Evolutionary conservation across 2,113 vertebrate genomes (phyloP), one percentile per base, ranked within the genome.

Genomic region (Clarias batrachus): DNA sequence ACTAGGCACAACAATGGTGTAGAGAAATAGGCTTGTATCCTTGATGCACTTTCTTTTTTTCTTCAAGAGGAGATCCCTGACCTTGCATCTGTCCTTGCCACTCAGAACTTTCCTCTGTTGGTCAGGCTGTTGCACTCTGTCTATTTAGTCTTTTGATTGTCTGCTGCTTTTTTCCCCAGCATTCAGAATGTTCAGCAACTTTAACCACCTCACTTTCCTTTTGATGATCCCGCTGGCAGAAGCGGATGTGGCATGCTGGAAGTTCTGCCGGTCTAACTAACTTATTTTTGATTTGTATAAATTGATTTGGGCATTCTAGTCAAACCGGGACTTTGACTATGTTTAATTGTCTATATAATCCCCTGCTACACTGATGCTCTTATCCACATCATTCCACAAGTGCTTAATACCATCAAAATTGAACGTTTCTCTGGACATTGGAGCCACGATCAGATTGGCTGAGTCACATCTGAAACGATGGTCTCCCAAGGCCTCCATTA

Each of bases 21-120:
- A 91, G 94, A 91, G 89, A 93, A 95, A 95, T 93, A 92, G 95
- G 93, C 95, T 95, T 92, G 95, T 94, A 92, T 93, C 93, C 93
- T 92, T 90, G 92, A 93, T 95, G 93, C 91, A 93, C 94, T 94
- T 92, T 93, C 92, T 90, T 89, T 90, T 90, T 92, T 92, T 92
- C 92, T 90, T 92, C 89, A 90, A 92, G 91, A 85, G 92, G 93
- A 90, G 91, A 92, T 84, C 77, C 88, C 93, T 95, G 96, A 97
- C 97, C 97, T 98, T 97, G 96, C 79, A 88, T 87, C 92, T 91
- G 96, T 95, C 96, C 95, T 96, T 96, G 95, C 94, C 94, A 93
- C 88, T 92, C 90, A 87, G 66, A 88, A 91, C 87, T 90, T 88
- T 79, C 70, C 77, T 73, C 80, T 68, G 21, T 70, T 62, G 48